Base-by-base conservation (phyloP, 1,140 invertebrate species). In the Aethina tumida region DNA sequence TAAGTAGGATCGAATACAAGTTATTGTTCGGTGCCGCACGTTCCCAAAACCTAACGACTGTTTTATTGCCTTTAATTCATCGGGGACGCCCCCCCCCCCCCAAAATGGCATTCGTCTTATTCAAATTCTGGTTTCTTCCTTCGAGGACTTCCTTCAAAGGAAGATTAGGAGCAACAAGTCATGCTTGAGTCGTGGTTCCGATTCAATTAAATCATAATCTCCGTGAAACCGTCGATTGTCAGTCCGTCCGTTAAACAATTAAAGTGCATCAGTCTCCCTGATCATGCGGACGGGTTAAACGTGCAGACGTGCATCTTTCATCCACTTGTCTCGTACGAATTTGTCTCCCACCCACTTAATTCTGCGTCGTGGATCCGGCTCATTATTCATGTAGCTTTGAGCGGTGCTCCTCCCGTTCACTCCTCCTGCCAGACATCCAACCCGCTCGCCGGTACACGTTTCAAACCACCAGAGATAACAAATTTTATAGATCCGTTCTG, bases 271-370 rank as follows among this genome's bases (percentile, higher is more conserved):
- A 13, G 24, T 10, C n/a, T 26, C n/a, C 24, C n/a, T 13, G 24
- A n/a, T n/a, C n/a, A n/a, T n/a, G n/a, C n/a, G 25, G 38, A 40
- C 26, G 20, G 32, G 37, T 43, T 40, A 35, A 38, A 49, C 43
- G 35, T 49, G 47, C 36, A 43, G 43, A 49, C 43, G 40, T 43
- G 39, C 43, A 46, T 49, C 47, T 49, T 49, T 49, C 47, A 49
- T 49, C 43, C 47, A 46, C 47, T 46, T 46, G 47, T 49, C 47
- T 40, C 20, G 29, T 32, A 43, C 47, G 36, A 49, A 49, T 49
- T 46, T 45, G 39, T 43, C 47, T 46, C 43, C 43, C 43, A 42
- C 47, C 47, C 47, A 49, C 47, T 49, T 46, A 46, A 46, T 49
- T 49, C 43, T 30, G 27, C 24, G 43, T 49, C 45, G 32, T 26